Evolutionary conservation across 2,797 vertebrate species (phyloP), one percentile per base, ranked within the genome.

Genomic region (Rhodeus uyekii): DNA sequence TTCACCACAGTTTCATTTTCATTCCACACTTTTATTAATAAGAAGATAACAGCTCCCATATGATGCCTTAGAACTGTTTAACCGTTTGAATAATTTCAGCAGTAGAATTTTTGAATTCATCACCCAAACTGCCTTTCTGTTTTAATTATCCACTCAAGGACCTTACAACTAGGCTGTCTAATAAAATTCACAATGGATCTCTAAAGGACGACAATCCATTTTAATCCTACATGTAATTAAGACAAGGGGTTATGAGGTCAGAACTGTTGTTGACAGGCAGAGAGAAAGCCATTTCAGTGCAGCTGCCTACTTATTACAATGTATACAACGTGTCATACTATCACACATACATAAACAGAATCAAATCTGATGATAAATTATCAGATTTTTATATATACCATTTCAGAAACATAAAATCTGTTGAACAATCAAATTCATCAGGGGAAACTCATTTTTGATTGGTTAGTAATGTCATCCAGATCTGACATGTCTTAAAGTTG

Each of bases 221-320:
- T 93, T 94, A 94, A 92, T 94, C 92, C 92, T 90, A 89, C 90
- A 92, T 91, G 93, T 92, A 94, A 95, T 94, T 95, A 94, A 90
- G 83, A 90, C 80, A 73, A 84, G 83, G 92, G 93, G 92, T 93
- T 93, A 93, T 91, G 90, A 91, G 93, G 94, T 94, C 93, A 93
- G 90, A 88, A 88, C 32, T 91, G 90, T 87, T 88, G 91, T 90
- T 93, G 93, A 94, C 93, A 90, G 93, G 92, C 92, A 90, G 92
- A 89, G 91, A 90, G 91, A 92, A 93, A 91, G 91, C 91, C 90
- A 88, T 90, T 90, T 92, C 89, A 91, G 92, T 90, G 92, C 91
- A 93, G 88, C 90, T 87, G 87, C 76, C 7, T 38, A 68, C 34
- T 55, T 60, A 19, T 67, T n/a, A n/a, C n/a, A n/a, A n/a, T n/a